Conservation (phyloP, 2,113 vertebrate species). For the Python bivittatus region DNA sequence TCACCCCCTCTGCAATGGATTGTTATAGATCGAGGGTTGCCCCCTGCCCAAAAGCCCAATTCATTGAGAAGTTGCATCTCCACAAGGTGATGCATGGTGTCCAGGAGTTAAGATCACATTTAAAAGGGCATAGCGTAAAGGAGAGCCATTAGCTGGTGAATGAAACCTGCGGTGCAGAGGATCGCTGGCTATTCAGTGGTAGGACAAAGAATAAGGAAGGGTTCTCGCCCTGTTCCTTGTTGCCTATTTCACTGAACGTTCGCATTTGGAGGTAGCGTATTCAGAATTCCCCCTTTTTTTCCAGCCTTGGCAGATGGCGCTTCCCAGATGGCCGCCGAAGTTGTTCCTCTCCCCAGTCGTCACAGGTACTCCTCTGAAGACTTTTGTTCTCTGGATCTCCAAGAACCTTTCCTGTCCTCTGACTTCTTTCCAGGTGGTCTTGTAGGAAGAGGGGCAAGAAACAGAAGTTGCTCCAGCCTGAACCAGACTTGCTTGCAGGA, state of each 20-base stretch:
- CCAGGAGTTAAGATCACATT: not conserved
- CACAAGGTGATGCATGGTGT: not conserved
- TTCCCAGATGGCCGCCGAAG: conserved; percentile 81
- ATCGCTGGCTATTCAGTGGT: not conserved
- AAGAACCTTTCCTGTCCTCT: conserved; percentile 72
- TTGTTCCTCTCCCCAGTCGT: conserved; percentile 76
- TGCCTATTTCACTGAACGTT: not conserved
- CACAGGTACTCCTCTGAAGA: conserved; percentile 84
- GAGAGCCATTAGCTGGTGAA: not conserved
- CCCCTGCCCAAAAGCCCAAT: not conserved
- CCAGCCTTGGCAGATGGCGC: conserved; percentile 83
- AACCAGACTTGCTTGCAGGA: conserved; percentile 62
- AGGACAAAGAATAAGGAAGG: not conserved
- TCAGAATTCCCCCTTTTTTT: conserved; percentile 4
- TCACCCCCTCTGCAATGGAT: not conserved
- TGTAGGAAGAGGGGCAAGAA: conserved; percentile 63
- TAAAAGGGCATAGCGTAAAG: not conserved
- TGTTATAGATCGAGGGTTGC: not conserved
- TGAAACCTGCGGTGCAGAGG: not conserved
- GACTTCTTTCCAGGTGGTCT: conserved; percentile 79
- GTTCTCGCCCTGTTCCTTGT: not conserved
- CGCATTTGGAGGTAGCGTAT: not conserved
- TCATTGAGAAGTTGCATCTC: not conserved
- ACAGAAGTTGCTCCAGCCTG: conserved; percentile 75
- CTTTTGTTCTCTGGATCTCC: conserved; percentile 85